A percentile compares a stretch with the other conserved stretches of the same genome.
These are phyloP conservation scores for Corydoras maculifer DNA, from an alignment of 2,113 vertebrate genomes.

Conservation along the genomic window DNA sequence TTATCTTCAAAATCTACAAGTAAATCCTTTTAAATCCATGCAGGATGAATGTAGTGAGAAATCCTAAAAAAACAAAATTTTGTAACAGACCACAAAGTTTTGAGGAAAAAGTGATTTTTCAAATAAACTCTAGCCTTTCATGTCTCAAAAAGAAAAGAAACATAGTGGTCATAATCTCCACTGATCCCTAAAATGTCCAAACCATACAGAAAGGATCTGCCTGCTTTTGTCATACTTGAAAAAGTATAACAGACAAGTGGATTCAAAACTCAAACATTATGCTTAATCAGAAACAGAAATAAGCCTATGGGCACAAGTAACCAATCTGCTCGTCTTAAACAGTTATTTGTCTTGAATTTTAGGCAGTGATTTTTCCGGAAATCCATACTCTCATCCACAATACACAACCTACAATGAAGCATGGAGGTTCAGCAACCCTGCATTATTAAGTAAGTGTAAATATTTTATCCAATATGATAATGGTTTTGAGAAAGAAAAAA, in stretches of 20 bases:
- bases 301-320: background rate
- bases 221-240: too few species aligned
- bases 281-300: background rate
- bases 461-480: constrained; percentile 8
- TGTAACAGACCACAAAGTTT: constrained; percentile 63
- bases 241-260: background rate
- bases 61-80: constrained; percentile 58
- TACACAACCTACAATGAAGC: constrained; percentile 98
- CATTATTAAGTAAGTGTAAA: constrained; percentile 92
- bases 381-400: constrained; percentile 97
- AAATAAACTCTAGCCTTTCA: constrained; percentile 67
- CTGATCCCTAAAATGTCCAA: constrained; percentile 46
- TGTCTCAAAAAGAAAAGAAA: constrained; percentile 65
- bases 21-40: constrained; percentile 48
- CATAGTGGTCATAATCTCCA: constrained; percentile 52
- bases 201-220: constrained; percentile 33
- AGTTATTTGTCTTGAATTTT: constrained; percentile 35
- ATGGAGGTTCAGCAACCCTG: constrained; percentile 99
- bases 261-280: constrained; percentile 39
- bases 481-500: background rate
- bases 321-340: background rate
- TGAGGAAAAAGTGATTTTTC: constrained; percentile 67
- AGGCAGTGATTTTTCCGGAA: constrained; percentile 99
- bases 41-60: constrained; percentile 44
- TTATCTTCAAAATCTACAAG: too few species aligned